Evolutionary conservation across 2,888 invertebrate genomes (phyloP).

Genomic region (Ormyrus pomaceus): DNA sequence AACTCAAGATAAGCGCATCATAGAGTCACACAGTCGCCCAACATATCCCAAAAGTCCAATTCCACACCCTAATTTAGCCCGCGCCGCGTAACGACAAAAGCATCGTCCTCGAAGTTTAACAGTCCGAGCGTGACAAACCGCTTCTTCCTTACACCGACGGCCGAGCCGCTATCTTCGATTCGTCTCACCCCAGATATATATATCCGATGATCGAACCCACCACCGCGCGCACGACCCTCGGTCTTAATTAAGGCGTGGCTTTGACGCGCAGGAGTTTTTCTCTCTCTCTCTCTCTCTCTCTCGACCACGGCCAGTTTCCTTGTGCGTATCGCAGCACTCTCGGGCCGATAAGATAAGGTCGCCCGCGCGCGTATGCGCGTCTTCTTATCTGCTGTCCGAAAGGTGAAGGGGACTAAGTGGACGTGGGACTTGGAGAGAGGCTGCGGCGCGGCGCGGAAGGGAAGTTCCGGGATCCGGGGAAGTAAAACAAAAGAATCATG

Average conservation of each 20-base stretch:
- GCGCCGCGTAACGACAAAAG: too few species aligned
- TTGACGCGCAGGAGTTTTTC: neutral
- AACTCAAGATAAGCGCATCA: too few species aligned
- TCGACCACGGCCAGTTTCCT: neutral
- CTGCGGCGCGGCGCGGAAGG: constrained; percentile 55
- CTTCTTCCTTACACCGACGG: neutral
- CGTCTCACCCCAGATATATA: neutral
- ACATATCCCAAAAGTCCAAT: too few species aligned
- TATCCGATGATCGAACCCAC: constrained; percentile 43
- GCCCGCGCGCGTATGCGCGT: neutral
- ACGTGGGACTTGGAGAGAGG: neutral
- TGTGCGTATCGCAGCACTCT: neutral
- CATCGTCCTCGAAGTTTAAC: neutral
- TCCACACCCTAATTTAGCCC: too few species aligned
- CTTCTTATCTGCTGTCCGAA: neutral
- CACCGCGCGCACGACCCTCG: neutral
- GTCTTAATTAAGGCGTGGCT: constrained; percentile 72
- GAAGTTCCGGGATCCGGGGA: constrained; percentile 48
- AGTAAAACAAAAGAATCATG: constrained; percentile 75
- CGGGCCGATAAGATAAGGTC: constrained; percentile 11
- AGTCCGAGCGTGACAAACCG: neutral
- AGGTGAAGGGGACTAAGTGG: constrained; percentile 26
- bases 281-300: neutral
- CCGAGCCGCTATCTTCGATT: neutral
- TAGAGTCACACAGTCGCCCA: too few species aligned